Base-by-base conservation (phyloP, 2,113 vertebrate species). In the Silurus glanis region DNA sequence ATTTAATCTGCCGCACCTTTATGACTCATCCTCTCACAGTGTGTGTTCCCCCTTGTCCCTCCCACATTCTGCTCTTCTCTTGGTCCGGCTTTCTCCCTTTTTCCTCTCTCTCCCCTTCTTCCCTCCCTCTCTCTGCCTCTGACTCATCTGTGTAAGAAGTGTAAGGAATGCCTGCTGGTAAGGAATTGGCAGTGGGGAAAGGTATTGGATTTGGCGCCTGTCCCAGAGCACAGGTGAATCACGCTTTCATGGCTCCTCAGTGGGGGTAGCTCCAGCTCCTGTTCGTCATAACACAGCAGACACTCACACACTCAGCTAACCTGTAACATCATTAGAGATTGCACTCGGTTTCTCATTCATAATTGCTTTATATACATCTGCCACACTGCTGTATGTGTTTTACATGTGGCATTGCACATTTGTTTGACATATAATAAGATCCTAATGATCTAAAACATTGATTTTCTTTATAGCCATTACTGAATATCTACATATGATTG, bases 191-290 rank as follows among this genome's bases (percentile, higher is more conserved):
- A 82, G 83, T 45, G 23, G 25, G 45, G 51, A 61, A 67, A 49
- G 84, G 53, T 88, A 53, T 74, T 90, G 89, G 87, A 37, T 74
- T 62, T 66, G 37, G 53, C 7, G 75, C 85, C 85, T 16, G 59
- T 81, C 61, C 80, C 14, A 56, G 82, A 76, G 85, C 76, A 76
- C 76, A 80, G 83, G 80, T 86, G 87, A 90, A 86, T 90, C 85
- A 88, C 64, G 64, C 76, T 74, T 80, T 87, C 74, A 87, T 83
- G 89, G 87, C 85, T 85, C 47, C 87, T 72, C 55, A 83, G 55
- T 23, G 72, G 17, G 83, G 82, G 19, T 49, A 81, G 83, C 47
- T 53, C 72, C 19, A n/a, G 83, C 81, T 82, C 56, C 64, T 80
- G 83, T 85, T 83, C 88, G 69, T 89, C 88, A 89, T 58, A 76